Conservation (phyloP, 2,888 invertebrate genomes). For the Tiliacea aurago region DNA sequence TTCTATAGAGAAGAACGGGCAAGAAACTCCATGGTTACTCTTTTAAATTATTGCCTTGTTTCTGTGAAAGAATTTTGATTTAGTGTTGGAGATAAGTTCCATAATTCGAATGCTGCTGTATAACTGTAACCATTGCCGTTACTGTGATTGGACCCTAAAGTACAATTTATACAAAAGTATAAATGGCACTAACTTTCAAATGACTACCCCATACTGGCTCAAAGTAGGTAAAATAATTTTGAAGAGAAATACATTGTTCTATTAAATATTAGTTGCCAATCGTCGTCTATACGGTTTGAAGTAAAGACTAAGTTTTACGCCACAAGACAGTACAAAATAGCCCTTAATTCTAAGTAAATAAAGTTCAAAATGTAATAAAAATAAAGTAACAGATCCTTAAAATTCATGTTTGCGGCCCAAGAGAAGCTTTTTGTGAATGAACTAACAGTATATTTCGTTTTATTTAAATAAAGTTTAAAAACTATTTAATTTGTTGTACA, state of each 20-base stretch:
- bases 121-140: neutral
- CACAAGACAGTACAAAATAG: slow-evolving; percentile 48
- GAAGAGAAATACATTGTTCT: neutral
- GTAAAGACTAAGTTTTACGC: slow-evolving; percentile 43
- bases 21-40: neutral
- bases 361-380: neutral
- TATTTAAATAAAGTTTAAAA: neutral
- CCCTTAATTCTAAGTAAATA: slow-evolving; percentile 12
- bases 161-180: slow-evolving; percentile 5
- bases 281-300: slow-evolving; percentile 13
- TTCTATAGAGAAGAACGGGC: neutral
- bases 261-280: slow-evolving; percentile 28
- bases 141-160: slow-evolving; percentile 10
- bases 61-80: neutral
- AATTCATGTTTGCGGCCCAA: neutral
- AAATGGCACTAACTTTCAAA: neutral
- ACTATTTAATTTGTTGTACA: neutral
- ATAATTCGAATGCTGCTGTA: neutral
- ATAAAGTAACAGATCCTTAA: neutral
- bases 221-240: slow-evolving; percentile 40
- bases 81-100: neutral
- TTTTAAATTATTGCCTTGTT: too few relatives aligned
- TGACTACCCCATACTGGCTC: slow-evolving; percentile 46
- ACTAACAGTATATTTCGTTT: neutral
- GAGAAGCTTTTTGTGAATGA: neutral